Evolutionary conservation across 2,888 invertebrate species (phyloP).

Genomic region (Stictocephala bisonia): DNA sequence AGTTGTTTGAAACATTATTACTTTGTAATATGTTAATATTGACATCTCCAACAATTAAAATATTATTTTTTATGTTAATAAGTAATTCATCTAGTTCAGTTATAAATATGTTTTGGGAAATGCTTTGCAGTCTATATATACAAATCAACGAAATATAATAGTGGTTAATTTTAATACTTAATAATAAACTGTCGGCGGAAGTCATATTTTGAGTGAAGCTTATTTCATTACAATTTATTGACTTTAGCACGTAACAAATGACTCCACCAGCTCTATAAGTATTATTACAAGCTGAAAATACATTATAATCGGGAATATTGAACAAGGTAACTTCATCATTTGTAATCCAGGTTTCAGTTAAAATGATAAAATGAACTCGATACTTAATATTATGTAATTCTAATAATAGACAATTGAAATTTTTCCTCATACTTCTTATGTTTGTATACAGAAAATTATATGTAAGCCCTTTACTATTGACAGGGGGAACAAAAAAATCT

Average conservation of each 20-base stretch:
- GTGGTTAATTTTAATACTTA: not conserved
- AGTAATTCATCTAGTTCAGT: not conserved
- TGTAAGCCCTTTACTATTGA: not conserved
- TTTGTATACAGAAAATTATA: not conserved
- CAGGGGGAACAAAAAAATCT: not conserved
- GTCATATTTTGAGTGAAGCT: not conserved
- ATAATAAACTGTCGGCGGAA: not conserved
- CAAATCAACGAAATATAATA: not conserved
- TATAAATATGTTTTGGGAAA: not conserved
- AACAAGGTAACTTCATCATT: not conserved
- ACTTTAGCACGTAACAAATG: not conserved
- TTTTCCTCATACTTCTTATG: conserved; percentile 14
- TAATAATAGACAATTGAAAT: not conserved
- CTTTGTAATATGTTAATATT: conserved; percentile 2
- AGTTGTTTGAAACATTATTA: not conserved
- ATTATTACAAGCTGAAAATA: not conserved
- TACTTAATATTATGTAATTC: not conserved
- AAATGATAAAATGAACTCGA: not conserved
- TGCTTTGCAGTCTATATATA: not conserved
- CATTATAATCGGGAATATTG: conserved; percentile 1
- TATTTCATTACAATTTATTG: not conserved
- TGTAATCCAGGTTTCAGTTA: conserved; percentile 2
- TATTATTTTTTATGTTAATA: not conserved
- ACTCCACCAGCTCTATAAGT: conserved; percentile 1
- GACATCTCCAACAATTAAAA: not conserved